Conservation (phyloP, 2,888 invertebrate genomes). For the Hyles lineata region DNA sequence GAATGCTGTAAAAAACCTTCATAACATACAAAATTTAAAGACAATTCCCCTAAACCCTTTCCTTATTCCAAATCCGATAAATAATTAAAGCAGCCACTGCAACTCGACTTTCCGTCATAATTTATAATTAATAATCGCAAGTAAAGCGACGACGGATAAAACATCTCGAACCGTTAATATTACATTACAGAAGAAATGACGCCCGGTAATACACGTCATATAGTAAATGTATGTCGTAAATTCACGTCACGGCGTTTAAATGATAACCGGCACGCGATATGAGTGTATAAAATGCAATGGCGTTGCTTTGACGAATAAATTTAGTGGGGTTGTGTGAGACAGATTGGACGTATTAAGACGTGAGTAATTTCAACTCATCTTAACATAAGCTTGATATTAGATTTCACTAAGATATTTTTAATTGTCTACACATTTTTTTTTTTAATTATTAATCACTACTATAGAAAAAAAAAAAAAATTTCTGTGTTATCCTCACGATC, state of each 20-base stretch:
- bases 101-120: conserved; percentile 9
- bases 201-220: background rate
- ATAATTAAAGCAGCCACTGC: conserved; percentile 5
- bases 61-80: background rate
- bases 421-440: background rate
- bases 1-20: background rate
- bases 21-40: background rate
- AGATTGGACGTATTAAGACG: conserved; percentile 21
- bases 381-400: background rate
- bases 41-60: background rate
- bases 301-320: conserved; percentile 20
- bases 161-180: conserved; percentile 13
- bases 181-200: conserved; percentile 12
- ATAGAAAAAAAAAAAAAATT: too few species aligned
- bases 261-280: conserved; percentile 22
- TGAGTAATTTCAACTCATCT: background rate
- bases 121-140: conserved; percentile 22
- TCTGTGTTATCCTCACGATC: too few species aligned
- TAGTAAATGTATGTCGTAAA: conserved; percentile 12
- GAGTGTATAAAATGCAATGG: conserved; percentile 19
- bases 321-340: conserved; percentile 10
- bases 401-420: background rate
- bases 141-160: background rate
- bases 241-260: conserved; percentile 21
- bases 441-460: too few species aligned